phyloP scores from a whole-genome alignment of 1,140 invertebrate genomes.

The Lepidurus packardi region DNA sequence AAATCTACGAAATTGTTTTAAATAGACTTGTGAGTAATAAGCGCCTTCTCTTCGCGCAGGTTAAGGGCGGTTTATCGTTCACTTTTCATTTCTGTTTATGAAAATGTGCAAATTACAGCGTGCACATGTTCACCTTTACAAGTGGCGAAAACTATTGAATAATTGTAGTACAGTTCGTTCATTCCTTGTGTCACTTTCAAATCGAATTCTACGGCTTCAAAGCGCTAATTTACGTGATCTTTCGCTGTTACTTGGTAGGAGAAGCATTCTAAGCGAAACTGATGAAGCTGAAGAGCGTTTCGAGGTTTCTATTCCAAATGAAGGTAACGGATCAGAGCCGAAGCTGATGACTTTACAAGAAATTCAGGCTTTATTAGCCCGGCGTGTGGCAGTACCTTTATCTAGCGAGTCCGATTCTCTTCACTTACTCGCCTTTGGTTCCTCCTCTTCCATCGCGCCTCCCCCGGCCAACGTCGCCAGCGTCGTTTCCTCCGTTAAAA shows the following conservation, averaged over 20 bases:
- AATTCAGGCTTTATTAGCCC: conserved; percentile 29
- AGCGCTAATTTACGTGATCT: neutral
- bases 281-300: conserved; percentile 14
- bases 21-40: too few species aligned
- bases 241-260: neutral
- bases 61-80: too few species aligned
- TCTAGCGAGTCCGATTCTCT: neutral
- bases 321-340: neutral
- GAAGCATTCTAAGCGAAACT: neutral
- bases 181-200: too few species aligned
- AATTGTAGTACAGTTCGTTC: too few species aligned
- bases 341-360: conserved; percentile 31
- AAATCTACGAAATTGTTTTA: too few species aligned
- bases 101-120: too few species aligned
- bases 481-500: conserved; percentile 29
- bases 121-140: too few species aligned
- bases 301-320: conserved; percentile 30
- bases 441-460: neutral
- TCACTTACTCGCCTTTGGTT: neutral
- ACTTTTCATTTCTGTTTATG: too few species aligned
- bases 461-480: conserved; percentile 12
- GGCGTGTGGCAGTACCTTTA: conserved; percentile 12
- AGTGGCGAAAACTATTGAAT: too few species aligned
- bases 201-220: too few species aligned
- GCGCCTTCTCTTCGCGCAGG: too few species aligned